Base-by-base conservation (phyloP, 1,140 invertebrate species). In the Callitettix versicolor region DNA sequence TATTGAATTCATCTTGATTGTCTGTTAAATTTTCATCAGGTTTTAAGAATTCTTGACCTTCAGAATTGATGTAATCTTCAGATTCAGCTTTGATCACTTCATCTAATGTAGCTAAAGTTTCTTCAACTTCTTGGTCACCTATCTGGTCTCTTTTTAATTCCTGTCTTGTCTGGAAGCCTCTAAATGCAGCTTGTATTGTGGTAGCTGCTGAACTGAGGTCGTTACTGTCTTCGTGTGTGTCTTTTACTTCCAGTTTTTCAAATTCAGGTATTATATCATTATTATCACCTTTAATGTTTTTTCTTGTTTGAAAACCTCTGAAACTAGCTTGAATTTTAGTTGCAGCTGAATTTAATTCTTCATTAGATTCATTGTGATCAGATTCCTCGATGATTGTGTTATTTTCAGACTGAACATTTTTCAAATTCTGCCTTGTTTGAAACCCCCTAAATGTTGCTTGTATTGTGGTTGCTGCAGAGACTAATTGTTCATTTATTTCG, bases 311-410 rank as follows among this genome's bases (percentile, higher is more conserved):
- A 59, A 76, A 80, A 12, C 77, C 79, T 15, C 77, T 71, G 58
- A 78, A 80, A n/a, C 74, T 72, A 1, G 79, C 77, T 64, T 81
- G 79, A 48, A 80, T 80, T 62, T 76, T 78, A 1, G 73, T 75
- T 0, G 78, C 78, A 1, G 78, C 79, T 36, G 43, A 55, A 53
- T 34, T 12, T 18, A 57, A 22, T 53, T 55, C 26, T 48, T 52
- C 56, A 47, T 40, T 14, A 44, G 49, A 43, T 7, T 9, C 9
- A 15, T 36, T 41, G 46, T 30, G 3, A 5, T 33, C 33, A 15
- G 26, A 14, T 15, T 50, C 48, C 24, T 24, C 47, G 21, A 49
- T 21, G 12, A 22, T 34, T 26, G 2, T 18, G 7, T 22, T 44
- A 30, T 30, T 30, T 30, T 30, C 26, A 30, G 26, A 30, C 9